Conservation (phyloP, 2,888 invertebrate species). For the Apodemia mormo region DNA sequence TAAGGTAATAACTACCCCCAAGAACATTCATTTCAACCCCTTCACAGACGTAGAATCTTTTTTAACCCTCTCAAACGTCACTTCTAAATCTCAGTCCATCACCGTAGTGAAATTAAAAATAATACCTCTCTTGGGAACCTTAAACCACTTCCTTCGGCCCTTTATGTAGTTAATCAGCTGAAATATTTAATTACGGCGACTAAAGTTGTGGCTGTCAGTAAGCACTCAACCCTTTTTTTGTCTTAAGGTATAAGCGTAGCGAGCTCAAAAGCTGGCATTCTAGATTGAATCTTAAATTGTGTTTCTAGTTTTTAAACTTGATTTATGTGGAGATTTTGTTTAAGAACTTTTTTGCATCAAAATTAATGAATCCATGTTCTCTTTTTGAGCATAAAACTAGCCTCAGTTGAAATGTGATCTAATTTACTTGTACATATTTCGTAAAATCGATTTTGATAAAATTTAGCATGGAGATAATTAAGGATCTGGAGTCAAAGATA, state of each 20-base stretch:
- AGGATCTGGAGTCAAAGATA: no score
- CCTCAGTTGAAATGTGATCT: no score
- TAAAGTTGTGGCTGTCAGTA: slow-evolving; percentile 55
- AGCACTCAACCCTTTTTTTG: slow-evolving; percentile 45
- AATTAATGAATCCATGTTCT: no score
- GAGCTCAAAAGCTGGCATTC: background rate
- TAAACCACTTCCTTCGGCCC: slow-evolving; percentile 55
- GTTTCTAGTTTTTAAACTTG: no score
- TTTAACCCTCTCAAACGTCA: slow-evolving; percentile 59
- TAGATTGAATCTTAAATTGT: no score
- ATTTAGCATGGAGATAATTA: no score
- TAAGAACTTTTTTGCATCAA: no score
- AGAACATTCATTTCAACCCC: slow-evolving; percentile 56
- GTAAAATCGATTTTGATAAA: no score
- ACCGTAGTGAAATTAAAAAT: slow-evolving; percentile 71
- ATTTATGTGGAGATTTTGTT: no score
- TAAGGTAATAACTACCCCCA: slow-evolving; percentile 54
- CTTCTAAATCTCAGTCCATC: slow-evolving; percentile 60
- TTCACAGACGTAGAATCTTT: slow-evolving; percentile 55
- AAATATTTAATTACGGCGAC: slow-evolving; percentile 77
- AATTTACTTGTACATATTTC: no score
- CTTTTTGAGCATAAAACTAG: no score
- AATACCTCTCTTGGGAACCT: slow-evolving; percentile 59
- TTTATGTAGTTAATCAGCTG: slow-evolving; percentile 76
- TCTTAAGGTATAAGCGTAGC: slow-evolving; percentile 34